Percentiles rank a stretch among this genome's conserved stretches.
phyloP scores from a whole-genome alignment of 2,113 vertebrate species.

The Cebidichthys violaceus region DNA sequence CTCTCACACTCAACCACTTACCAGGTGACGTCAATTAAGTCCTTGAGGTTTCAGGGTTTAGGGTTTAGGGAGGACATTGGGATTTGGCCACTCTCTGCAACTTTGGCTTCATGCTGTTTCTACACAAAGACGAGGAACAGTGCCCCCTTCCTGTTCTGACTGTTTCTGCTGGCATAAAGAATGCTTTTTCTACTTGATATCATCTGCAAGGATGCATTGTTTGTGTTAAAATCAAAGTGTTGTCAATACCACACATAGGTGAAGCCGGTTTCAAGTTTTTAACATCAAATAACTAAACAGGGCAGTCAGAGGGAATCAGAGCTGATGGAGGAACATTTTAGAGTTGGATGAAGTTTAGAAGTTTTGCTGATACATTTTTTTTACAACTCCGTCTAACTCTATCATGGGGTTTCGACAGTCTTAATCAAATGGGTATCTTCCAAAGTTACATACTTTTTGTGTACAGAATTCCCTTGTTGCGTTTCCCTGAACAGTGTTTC shows the following conservation, averaged over 20 bases:
- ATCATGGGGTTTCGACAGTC: background rate
- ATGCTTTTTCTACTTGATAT: background rate
- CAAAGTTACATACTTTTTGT: background rate
- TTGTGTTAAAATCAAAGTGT: background rate
- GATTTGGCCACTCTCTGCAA: too few species aligned
- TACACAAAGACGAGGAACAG: conserved; percentile 14
- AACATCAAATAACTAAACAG: background rate
- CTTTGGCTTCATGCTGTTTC: conserved; percentile 4
- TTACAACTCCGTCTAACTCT: background rate
- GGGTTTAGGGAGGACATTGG: too few species aligned
- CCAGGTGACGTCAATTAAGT: too few species aligned
- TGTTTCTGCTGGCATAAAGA: background rate
- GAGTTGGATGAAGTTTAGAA: background rate
- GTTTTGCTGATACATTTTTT: background rate
- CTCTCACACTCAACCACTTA: too few species aligned
- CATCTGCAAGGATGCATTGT: background rate
- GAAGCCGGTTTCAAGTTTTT: background rate
- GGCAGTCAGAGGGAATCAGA: background rate
- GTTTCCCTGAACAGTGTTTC: background rate
- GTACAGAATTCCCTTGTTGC: background rate
- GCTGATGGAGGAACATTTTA: background rate
- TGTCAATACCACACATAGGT: background rate
- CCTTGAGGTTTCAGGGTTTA: too few species aligned
- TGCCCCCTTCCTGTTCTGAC: conserved; percentile 33
- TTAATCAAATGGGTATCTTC: background rate